These are phyloP conservation scores for Tortricodes alternella DNA, from an alignment of 2,888 invertebrate genomes.

Conservation along the genomic window DNA sequence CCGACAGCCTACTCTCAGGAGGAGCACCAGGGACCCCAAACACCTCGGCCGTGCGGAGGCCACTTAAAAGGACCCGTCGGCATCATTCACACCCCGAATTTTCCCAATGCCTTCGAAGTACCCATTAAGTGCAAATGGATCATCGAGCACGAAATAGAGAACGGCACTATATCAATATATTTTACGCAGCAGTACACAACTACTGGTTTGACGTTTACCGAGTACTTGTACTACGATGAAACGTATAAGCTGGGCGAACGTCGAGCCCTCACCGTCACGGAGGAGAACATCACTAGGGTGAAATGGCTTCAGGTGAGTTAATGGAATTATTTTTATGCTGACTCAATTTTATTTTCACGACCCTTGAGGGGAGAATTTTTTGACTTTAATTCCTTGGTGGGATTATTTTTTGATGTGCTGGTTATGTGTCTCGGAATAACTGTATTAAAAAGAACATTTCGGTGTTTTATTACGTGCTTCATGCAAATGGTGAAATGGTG, in stretches of 20 bases:
- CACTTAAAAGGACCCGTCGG: constrained; percentile 85
- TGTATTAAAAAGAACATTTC: background rate
- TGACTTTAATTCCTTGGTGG: background rate
- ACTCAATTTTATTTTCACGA: background rate
- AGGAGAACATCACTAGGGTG: constrained; percentile 87
- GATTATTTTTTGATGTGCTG: background rate
- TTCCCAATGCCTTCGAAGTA: constrained; percentile 90
- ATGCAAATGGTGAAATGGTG: background rate
- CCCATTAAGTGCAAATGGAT: constrained; percentile 95
- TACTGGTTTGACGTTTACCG: constrained; percentile 89
- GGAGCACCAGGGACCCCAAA: constrained; percentile 68
- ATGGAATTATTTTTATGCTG: constrained; percentile 14
- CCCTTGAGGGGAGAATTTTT: background rate
- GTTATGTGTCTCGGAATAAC: background rate
- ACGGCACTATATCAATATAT: constrained; percentile 91
- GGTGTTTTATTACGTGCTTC: background rate
- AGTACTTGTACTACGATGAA: constrained; percentile 89
- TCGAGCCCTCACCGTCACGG: constrained; percentile 86
- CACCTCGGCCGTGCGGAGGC: constrained; percentile 83
- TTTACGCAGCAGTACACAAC: constrained; percentile 94
- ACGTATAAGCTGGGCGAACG: constrained; percentile 86
- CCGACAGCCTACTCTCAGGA: constrained; percentile 56
- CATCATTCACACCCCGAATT: constrained; percentile 91
- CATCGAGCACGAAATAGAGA: constrained; percentile 89
- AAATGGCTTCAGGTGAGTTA: constrained; percentile 79